Conservation (phyloP, 2,888 invertebrate species). For the Diabrotica balteata region DNA sequence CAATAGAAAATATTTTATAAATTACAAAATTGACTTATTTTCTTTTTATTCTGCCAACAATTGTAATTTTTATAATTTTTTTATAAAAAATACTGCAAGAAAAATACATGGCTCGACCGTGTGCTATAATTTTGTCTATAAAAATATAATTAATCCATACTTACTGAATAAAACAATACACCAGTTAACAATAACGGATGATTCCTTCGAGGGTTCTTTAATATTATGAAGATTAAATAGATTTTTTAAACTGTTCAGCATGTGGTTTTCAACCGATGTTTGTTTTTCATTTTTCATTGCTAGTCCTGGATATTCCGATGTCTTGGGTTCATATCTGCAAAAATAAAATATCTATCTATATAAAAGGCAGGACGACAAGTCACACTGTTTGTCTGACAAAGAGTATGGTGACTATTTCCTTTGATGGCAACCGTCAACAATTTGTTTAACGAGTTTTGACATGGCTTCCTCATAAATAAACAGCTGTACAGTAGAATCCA, state of each 20-base stretch:
- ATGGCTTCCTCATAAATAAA: too few species aligned
- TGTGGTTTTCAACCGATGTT: slow-evolving; percentile 35
- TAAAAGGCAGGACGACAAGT: too few species aligned
- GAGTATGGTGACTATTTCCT: too few species aligned
- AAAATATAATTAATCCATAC: slow-evolving; percentile 31
- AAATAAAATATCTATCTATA: background rate
- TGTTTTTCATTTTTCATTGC: slow-evolving; percentile 37
- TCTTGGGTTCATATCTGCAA: slow-evolving; percentile 47
- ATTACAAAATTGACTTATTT: background rate
- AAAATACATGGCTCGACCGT: too few species aligned
- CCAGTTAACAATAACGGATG: slow-evolving; percentile 71
- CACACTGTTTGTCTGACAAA: too few species aligned
- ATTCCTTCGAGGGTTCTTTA: slow-evolving; percentile 70
- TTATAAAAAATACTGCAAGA: too few species aligned
- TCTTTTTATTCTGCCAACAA: too few species aligned
- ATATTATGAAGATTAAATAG: slow-evolving; percentile 76
- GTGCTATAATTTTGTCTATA: too few species aligned
- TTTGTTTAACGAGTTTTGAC: too few species aligned
- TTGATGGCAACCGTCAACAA: too few species aligned
- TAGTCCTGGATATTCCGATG: slow-evolving; percentile 36
- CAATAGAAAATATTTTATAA: background rate
- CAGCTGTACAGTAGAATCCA: too few species aligned
- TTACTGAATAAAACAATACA: slow-evolving; percentile 67
- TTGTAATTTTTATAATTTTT: too few species aligned
- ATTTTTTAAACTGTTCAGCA: slow-evolving; percentile 58